phyloP scores from a whole-genome alignment of 2,113 vertebrate genomes.

The Psammodynastes pulverulentus region DNA sequence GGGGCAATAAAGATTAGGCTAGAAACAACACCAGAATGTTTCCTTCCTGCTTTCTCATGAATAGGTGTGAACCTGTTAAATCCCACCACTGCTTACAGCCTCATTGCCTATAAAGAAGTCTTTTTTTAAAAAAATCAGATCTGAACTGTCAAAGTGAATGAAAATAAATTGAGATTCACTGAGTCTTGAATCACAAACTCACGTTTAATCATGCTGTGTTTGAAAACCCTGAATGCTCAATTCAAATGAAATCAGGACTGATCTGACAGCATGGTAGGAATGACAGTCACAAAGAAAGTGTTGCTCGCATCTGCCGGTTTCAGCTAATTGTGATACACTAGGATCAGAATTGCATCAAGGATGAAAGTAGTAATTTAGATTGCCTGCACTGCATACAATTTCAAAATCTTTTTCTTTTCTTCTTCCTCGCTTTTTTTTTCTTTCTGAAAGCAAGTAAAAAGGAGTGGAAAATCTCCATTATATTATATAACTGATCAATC shows the following conservation, averaged over 20 bases:
- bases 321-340: neutral
- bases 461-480: constrained; percentile 26
- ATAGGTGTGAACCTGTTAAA: too few species aligned
- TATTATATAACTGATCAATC: constrained; percentile 57
- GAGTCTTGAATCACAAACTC: neutral
- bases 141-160: neutral
- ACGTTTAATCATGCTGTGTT: neutral
- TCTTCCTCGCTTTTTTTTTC: neutral
- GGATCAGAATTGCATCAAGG: neutral
- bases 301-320: neutral
- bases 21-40: too few species aligned
- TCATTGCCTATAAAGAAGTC: neutral
- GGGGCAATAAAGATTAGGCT: too few species aligned
- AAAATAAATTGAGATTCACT: neutral
- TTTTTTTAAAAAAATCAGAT: neutral
- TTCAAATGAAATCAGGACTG: neutral
- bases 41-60: too few species aligned
- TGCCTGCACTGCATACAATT: neutral
- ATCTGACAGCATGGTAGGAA: neutral
- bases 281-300: neutral
- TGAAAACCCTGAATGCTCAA: neutral
- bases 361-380: neutral
- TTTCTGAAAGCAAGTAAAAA: constrained; percentile 28
- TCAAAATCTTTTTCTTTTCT: neutral
- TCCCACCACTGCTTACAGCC: too few species aligned